Evolutionary conservation across 2,113 vertebrate genomes (phyloP), one percentile per base, ranked within the genome.

Genomic region (Oreochromis aureus): DNA sequence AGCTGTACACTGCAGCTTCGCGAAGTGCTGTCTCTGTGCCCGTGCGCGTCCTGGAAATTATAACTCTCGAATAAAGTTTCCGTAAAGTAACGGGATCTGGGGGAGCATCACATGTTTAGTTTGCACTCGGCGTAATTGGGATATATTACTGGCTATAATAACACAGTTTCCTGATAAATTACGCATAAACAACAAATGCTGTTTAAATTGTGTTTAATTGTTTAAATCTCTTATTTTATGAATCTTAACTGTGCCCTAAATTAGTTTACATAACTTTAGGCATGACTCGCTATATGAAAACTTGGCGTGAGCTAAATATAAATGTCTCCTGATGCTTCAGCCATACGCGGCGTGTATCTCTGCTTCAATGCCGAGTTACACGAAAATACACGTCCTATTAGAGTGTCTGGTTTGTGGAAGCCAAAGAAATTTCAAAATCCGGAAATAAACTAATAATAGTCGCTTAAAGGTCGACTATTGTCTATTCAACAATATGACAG

Each of bases 121-220:
- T 30, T 76, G 24, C 30, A 30, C 15, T 76, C 16, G 2, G 16
- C 16, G 15, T 19, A 63, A 19, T 4, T 63, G 16, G 9, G 32
- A 30, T 76, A 48, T 48, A 48, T 76, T 76, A 48, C 15, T 0
- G 24, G 71, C 24, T 48, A 7, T 48, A 48, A 76, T 48, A 78
- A 78, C 15, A n/a, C 10, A 2, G 5, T 24, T 41, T 44, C 22
- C 7, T 27, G 69, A 16, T 4, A 78, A 51, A 78, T 32, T 30
- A 78, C 44, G 10, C 44, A 51, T 8, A 78, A 6, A 51, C 6
- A 15, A 76, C 24, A 76, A 48, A 76, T 46, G 39, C 34, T 66
- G 19, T 41, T 13, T 22, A 1, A 69, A 69, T 0, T 0, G 0
- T 0, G 0, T 13, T 1, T 63, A 36, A n/a, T 61, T 66, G 10